These are phyloP conservation scores for Psilanteris sp. DNA, from an alignment of 1,140 invertebrate genomes.

Conservation along the genomic window DNA sequence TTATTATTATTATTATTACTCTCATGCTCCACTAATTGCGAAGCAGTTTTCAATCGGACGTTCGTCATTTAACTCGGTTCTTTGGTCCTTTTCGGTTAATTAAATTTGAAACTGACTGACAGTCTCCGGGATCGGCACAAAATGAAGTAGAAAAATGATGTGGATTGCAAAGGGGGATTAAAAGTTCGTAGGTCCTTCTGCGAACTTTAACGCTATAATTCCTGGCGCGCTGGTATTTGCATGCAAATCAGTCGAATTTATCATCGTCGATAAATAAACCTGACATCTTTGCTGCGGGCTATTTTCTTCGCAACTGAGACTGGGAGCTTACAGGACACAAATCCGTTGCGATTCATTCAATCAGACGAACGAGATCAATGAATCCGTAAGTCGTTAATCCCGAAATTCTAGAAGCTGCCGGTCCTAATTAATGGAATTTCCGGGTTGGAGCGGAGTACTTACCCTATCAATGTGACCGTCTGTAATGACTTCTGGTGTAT, in stretches of 20 bases:
- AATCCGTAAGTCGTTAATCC: background rate
- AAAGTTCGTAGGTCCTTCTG: constrained; percentile 6
- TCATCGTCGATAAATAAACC: constrained; percentile 1
- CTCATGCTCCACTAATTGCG: no score
- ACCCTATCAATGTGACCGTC: constrained; percentile 81
- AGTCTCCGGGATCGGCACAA: no score
- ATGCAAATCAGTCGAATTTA: constrained; percentile 30
- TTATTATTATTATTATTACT: no score
- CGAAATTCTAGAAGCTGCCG: constrained; percentile 1
- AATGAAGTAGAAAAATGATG: no score
- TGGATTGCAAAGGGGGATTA: constrained; percentile 19
- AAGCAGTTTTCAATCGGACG: no score
- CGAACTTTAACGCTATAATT: no score
- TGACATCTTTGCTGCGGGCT: no score
- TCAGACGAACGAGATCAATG: constrained; percentile 1
- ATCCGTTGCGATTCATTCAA: background rate
- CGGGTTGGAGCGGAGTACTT: constrained; percentile 56
- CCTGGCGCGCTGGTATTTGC: no score
- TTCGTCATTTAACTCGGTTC: no score
- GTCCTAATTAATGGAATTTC: constrained; percentile 34
- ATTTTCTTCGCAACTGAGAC: no score
- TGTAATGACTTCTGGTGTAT: constrained; percentile 78
- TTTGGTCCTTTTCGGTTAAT: constrained; percentile 44
- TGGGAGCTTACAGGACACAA: no score
- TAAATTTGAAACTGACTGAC: no score